A percentile compares a stretch with the other conserved stretches of the same genome.
Conservation (phyloP, 2,113 vertebrate species). For the Ceyx cyanopectus region DNA sequence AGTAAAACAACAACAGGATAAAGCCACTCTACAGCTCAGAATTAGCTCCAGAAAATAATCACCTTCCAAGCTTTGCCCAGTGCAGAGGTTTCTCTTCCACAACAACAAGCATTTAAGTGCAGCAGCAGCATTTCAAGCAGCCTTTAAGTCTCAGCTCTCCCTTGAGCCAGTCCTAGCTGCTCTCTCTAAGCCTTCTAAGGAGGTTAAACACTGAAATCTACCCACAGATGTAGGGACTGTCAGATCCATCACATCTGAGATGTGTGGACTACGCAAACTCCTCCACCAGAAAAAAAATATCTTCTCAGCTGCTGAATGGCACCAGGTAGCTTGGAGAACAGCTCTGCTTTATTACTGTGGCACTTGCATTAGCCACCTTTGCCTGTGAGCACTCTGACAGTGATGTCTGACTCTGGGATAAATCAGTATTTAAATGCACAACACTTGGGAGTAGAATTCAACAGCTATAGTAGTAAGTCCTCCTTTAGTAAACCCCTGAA, state of each 20-base stretch:
- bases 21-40: background rate
- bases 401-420: background rate
- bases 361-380: background rate
- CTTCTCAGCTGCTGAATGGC: background rate
- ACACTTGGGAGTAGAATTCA: background rate
- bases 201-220: background rate
- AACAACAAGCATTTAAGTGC: background rate
- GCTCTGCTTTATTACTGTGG: background rate
- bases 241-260: background rate
- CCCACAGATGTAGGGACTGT: background rate
- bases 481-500: background rate
- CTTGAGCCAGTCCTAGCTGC: background rate
- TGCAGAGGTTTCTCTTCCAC: background rate
- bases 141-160: background rate
- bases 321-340: background rate
- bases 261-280: background rate
- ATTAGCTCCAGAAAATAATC: background rate
- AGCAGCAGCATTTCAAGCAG: background rate
- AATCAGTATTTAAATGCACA: background rate
- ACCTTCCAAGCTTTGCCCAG: background rate
- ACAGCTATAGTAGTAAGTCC: background rate
- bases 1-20: background rate
- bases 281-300: background rate
- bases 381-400: background rate
- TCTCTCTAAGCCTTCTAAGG: background rate